phyloP scores from a whole-genome alignment of 2,113 vertebrate genomes.

The Todiramphus saurophagus region DNA sequence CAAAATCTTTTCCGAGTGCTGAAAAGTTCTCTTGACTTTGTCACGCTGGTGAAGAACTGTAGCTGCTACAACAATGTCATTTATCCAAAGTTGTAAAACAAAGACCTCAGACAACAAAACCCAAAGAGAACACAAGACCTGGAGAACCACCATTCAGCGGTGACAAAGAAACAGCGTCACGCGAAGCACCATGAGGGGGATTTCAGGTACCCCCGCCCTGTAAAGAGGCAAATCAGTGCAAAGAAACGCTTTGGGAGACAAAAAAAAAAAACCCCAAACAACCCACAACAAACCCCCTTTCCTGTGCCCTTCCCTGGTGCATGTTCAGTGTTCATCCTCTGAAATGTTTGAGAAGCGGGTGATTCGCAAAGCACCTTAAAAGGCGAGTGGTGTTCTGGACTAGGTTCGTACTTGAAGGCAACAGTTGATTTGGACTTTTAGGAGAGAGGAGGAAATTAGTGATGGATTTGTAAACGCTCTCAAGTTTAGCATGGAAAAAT shows the following conservation, averaged over 20 bases:
- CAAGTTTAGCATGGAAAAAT: neutral
- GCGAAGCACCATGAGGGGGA: constrained; percentile 76
- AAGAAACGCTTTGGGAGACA: constrained; percentile 69
- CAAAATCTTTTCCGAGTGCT: constrained; percentile 69
- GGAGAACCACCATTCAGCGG: constrained; percentile 39
- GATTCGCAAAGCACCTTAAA: neutral
- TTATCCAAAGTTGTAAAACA: constrained; percentile 60
- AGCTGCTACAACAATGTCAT: constrained; percentile 74
- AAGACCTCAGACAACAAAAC: constrained; percentile 54
- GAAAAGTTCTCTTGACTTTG: constrained; percentile 69
- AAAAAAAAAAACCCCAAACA: neutral
- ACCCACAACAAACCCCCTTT: neutral
- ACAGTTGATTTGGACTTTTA: neutral
- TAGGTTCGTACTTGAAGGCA: neutral
- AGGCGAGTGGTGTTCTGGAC: neutral
- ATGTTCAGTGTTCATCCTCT: constrained; percentile 9
- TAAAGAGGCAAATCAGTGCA: constrained; percentile 79
- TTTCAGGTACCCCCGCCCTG: constrained; percentile 63
- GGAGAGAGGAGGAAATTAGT: neutral
- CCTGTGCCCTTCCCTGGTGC: neutral
- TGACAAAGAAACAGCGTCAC: constrained; percentile 51
- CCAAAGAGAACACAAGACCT: constrained; percentile 54
- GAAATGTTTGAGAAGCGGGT: neutral
- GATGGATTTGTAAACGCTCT: neutral
- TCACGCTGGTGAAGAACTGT: constrained; percentile 76